phyloP scores from a whole-genome alignment of 2,797 vertebrate species.

The Argyrosomus regius region DNA sequence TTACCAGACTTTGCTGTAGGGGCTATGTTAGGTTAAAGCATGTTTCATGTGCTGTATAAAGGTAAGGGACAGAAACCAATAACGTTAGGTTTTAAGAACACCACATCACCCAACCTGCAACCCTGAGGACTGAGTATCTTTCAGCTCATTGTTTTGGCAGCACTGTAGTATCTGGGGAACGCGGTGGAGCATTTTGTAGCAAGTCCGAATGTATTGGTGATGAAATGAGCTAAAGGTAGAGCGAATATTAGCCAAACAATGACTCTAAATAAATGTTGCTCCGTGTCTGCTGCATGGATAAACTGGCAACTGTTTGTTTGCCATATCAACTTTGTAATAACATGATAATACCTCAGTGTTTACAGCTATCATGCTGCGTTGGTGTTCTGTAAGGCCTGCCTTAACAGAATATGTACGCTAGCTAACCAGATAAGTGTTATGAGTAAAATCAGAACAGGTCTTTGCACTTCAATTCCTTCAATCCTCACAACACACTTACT shows the following conservation, averaged over 20 bases:
- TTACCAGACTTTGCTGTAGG: conserved; percentile 28
- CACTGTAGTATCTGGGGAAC: no score
- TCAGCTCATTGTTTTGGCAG: background rate
- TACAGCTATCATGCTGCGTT: background rate
- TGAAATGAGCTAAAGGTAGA: no score
- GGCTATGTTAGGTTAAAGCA: conserved; percentile 15
- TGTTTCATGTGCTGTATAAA: conserved; percentile 23
- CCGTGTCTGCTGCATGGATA: no score
- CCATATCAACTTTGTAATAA: no score
- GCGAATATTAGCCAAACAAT: no score
- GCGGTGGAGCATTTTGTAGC: no score
- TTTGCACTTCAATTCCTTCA: no score
- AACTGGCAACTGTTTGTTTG: no score
- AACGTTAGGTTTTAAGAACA: background rate
- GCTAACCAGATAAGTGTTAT: background rate
- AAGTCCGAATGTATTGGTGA: no score
- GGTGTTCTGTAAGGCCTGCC: background rate
- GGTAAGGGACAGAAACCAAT: background rate
- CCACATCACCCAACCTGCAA: background rate
- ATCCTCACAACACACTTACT: background rate
- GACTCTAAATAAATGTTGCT: no score
- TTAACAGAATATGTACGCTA: background rate
- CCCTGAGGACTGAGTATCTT: background rate
- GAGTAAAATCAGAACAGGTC: background rate
- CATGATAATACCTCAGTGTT: no score